phyloP scores from a whole-genome alignment of 2,888 invertebrate species.

The Caenorhabditis sp. region DNA sequence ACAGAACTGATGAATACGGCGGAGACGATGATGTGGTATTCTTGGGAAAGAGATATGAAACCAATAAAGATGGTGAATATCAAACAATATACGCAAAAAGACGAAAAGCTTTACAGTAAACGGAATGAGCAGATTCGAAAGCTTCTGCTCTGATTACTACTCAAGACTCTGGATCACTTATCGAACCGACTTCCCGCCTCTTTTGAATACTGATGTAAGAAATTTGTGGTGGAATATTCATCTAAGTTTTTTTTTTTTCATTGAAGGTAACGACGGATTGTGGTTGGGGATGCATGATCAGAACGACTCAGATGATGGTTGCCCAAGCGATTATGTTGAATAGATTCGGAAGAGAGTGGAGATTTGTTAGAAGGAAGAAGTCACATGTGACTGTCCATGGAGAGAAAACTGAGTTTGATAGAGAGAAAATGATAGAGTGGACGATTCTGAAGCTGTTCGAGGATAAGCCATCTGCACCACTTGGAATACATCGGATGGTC shows the following conservation, averaged over 20 bases:
- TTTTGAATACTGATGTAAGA: conserved; percentile 64
- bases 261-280: conserved; percentile 93
- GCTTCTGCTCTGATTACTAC: conserved; percentile 75
- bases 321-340: conserved; percentile 92
- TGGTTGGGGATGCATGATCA: conserved; percentile 94
- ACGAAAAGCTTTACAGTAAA: conserved; percentile 11
- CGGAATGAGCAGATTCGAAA: conserved; percentile 57
- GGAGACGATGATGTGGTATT: conserved; percentile 60
- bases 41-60: conserved; percentile 61
- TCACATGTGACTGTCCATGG: conserved; percentile 31
- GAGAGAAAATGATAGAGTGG: conserved; percentile 56
- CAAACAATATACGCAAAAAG: too few relatives aligned
- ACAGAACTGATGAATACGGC: conserved; percentile 68
- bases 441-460: conserved; percentile 75
- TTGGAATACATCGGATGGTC: conserved; percentile 76
- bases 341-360: conserved; percentile 89
- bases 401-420: conserved; percentile 36
- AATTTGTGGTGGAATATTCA: not conserved
- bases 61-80: conserved; percentile 49
- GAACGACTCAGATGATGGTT: conserved; percentile 94
- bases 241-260: conserved; percentile 76
- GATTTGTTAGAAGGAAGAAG: conserved; percentile 51
- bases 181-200: conserved; percentile 84
- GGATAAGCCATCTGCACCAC: conserved; percentile 67
- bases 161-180: conserved; percentile 87